Evolutionary conservation across 2,797 vertebrate genomes (phyloP).

Genomic region (Acrossocheilus wenchowensis): DNA sequence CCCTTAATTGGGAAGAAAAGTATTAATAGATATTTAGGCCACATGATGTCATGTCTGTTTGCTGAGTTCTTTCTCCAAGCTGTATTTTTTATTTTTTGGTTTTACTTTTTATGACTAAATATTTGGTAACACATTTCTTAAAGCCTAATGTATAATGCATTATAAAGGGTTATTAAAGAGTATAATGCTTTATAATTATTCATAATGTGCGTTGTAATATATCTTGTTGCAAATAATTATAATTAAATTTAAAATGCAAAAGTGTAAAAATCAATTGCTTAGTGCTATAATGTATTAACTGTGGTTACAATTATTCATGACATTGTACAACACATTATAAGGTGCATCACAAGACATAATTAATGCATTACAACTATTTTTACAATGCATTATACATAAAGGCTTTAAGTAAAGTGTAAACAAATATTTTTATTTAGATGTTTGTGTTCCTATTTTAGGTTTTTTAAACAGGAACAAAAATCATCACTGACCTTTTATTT

Average conservation of each 20-base stretch:
- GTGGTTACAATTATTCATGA: background rate
- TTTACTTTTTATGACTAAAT: background rate
- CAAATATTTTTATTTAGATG: background rate
- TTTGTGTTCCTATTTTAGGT: background rate
- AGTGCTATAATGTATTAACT: background rate
- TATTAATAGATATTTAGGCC: slow-evolving; percentile 70
- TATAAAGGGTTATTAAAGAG: background rate
- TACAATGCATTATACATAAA: no score
- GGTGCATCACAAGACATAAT: no score
- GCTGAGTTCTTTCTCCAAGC: background rate
- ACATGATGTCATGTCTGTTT: slow-evolving; percentile 71
- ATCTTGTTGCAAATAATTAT: background rate
- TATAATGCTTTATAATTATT: no score
- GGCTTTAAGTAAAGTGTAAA: no score
- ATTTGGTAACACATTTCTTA: background rate
- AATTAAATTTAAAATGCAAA: background rate
- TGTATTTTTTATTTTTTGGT: background rate
- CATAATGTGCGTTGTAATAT: background rate
- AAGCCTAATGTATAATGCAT: background rate
- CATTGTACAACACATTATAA: no score
- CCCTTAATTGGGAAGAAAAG: slow-evolving; percentile 61
- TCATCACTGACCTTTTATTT: background rate
- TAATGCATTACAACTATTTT: background rate
- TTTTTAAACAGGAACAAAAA: background rate
- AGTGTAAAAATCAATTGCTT: no score